These are phyloP conservation scores for Herpetotheres cachinnans DNA, from an alignment of 2,113 vertebrate genomes.

Conservation along the genomic window DNA sequence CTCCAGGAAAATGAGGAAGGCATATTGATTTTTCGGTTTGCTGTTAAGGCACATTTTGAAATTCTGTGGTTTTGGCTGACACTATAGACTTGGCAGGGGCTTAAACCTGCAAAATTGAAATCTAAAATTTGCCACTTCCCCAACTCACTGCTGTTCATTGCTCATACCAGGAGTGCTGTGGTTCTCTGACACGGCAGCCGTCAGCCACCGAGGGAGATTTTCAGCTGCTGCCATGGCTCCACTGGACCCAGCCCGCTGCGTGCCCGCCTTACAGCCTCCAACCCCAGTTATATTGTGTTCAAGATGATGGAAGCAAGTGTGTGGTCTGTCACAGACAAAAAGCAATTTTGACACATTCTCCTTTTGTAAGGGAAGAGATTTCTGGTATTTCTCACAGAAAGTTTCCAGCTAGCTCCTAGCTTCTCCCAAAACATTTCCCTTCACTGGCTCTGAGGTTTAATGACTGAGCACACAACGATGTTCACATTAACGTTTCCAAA, in stretches of 20 bases:
- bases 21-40: slow-evolving; percentile 15
- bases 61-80: slow-evolving; percentile 28
- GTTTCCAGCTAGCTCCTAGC: not conserved
- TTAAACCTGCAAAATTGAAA: slow-evolving; percentile 26
- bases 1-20: slow-evolving; percentile 22
- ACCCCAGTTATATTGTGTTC: not conserved
- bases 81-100: not conserved
- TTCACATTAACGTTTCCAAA: not conserved
- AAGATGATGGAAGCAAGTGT: not conserved
- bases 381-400: not conserved
- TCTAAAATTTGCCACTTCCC: not conserved
- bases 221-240: not conserved
- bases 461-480: rapidly evolving
- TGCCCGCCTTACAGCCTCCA: not conserved
- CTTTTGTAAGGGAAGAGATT: not conserved
- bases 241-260: rapidly evolving
- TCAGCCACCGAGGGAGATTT: not conserved
- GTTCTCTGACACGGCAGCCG: not conserved
- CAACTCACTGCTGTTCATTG: not conserved
- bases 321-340: not conserved
- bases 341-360: not conserved
- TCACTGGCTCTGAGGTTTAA: not conserved
- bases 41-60: slow-evolving; percentile 20
- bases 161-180: not conserved
- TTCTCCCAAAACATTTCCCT: not conserved